These are phyloP conservation scores for Leptogaster cylindrica DNA, from an alignment of 2,888 invertebrate species.

Conservation along the genomic window DNA sequence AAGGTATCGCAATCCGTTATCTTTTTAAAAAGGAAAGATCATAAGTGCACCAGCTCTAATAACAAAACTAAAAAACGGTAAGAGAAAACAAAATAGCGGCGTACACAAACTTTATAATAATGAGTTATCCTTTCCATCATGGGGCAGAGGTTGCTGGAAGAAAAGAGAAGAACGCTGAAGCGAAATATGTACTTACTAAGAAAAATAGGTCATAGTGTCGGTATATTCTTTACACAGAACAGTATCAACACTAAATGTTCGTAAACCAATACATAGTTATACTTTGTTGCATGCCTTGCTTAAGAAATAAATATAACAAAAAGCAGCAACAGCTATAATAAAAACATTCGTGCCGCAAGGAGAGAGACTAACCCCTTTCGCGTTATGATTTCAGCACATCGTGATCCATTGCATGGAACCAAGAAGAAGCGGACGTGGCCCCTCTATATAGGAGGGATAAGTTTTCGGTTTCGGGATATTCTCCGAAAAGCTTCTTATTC, in stretches of 20 bases:
- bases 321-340: constrained; percentile 13
- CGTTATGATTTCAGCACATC: constrained; percentile 25
- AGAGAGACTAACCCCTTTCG: constrained; percentile 32
- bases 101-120: constrained; percentile 39
- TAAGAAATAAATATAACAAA: constrained; percentile 28
- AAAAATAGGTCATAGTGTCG: constrained; percentile 47
- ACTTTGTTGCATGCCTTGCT: constrained; percentile 39
- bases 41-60: constrained; percentile 31
- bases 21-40: constrained; percentile 19
- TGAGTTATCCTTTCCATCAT: constrained; percentile 29
- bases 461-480: not conserved
- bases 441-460: not conserved
- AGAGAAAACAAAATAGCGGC: constrained; percentile 12
- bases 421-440: not conserved
- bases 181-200: constrained; percentile 32
- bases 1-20: constrained; percentile 33
- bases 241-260: constrained; percentile 37
- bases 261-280: constrained; percentile 17
- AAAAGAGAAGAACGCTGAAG: constrained; percentile 21
- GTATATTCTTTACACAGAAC: constrained; percentile 43
- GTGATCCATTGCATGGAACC: too few species aligned
- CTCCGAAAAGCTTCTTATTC: constrained; percentile 25
- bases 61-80: constrained; percentile 21
- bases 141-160: not conserved
- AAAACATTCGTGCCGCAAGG: constrained; percentile 25